phyloP scores from a whole-genome alignment of 2,888 invertebrate genomes.

The Rotaria macrura region DNA sequence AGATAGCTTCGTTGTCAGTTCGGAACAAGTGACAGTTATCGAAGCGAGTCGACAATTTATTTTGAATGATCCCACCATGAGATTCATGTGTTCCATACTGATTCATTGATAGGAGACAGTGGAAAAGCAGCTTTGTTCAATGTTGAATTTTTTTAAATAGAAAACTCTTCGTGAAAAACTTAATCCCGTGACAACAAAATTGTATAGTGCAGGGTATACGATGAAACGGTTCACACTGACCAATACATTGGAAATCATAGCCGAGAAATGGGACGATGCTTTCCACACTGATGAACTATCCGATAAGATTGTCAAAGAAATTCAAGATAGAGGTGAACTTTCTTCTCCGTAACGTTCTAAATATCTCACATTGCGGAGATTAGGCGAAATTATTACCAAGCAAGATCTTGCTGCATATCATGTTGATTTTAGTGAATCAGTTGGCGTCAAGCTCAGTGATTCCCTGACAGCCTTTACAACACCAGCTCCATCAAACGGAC shows the following conservation, averaged over 20 bases:
- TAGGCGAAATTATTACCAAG: conserved; percentile 2
- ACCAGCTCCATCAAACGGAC: conserved; percentile 24
- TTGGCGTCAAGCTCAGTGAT: conserved; percentile 19
- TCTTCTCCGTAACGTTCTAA: neutral
- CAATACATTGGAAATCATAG: conserved; percentile 61
- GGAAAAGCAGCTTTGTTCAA: too few species aligned
- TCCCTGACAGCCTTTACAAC: neutral
- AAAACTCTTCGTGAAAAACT: conserved; percentile 36
- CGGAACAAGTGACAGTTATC: conserved; percentile 37
- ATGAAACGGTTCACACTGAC: conserved; percentile 61
- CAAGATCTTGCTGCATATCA: conserved; percentile 24
- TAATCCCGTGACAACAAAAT: conserved; percentile 38
- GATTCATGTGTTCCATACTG: too few species aligned
- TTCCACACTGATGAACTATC: conserved; percentile 69
- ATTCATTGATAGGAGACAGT: too few species aligned
- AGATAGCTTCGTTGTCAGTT: conserved; percentile 56
- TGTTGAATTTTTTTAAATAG: neutral
- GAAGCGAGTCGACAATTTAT: neutral
- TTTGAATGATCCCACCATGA: neutral
- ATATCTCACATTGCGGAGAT: neutral
- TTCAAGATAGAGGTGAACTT: too few species aligned
- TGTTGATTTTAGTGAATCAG: neutral
- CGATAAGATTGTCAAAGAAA: conserved; percentile 60
- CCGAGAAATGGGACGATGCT: conserved; percentile 60
- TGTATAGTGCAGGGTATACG: conserved; percentile 59